Conservation (phyloP, 2,888 invertebrate genomes). For the Chymomyza procnemis region DNA sequence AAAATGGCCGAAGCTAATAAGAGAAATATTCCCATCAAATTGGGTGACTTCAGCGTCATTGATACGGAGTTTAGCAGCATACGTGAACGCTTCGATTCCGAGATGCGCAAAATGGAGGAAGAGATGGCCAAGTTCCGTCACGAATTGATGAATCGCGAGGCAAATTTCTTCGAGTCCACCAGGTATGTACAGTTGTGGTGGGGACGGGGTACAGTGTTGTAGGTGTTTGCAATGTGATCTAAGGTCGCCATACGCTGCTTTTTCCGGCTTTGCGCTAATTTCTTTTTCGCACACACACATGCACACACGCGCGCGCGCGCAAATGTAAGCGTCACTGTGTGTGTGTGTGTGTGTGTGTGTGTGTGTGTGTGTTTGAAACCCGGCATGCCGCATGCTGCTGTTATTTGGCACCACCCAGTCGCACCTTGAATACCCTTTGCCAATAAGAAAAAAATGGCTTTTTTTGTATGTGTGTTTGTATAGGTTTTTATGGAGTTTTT, state of each 20-base stretch:
- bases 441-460: too few relatives aligned
- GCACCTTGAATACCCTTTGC: not conserved
- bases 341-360: conserved; percentile 8
- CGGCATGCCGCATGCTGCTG: not conserved
- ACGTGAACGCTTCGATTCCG: conserved; percentile 95
- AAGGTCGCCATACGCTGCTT: not conserved
- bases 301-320: too few relatives aligned
- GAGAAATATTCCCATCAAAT: conserved; percentile 94
- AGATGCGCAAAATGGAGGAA: conserved; percentile 99
- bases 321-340: too few relatives aligned
- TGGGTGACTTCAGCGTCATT: conserved; percentile 96
- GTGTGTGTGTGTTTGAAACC: not conserved
- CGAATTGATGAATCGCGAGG: conserved; percentile 94
- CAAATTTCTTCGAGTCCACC: conserved; percentile 93
- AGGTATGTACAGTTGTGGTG: conserved; percentile 83
- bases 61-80: conserved; percentile 98
- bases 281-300: not conserved
- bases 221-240: not conserved
- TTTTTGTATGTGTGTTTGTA: too few relatives aligned
- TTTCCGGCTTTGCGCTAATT: not conserved
- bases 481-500: too few relatives aligned
- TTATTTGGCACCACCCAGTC: not conserved
- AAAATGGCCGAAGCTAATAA: conserved; percentile 90
- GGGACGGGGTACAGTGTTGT: not conserved
- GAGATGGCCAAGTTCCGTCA: conserved; percentile 97